phyloP scores from a whole-genome alignment of 2,113 vertebrate species.

The Zapus hudsonius region DNA sequence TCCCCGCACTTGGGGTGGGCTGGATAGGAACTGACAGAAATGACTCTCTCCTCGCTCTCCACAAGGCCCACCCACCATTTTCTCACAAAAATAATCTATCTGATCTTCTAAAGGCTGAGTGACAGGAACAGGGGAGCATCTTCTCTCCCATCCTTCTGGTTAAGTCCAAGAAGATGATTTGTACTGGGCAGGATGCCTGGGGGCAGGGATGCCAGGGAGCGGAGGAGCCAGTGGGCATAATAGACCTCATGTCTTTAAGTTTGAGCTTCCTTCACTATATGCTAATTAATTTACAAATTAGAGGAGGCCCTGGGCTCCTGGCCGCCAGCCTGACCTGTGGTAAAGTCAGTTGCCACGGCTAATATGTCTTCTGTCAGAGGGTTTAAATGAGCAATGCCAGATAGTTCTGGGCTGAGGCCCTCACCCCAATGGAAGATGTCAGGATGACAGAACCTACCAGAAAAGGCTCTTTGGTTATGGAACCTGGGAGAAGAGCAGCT shows the following conservation, averaged over 20 bases:
- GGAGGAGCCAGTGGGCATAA: background rate
- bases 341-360: background rate
- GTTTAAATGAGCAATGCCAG: background rate
- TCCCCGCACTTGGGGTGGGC: too few species aligned
- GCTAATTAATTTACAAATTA: conserved; percentile 20
- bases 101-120: background rate
- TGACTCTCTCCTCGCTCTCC: background rate
- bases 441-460: background rate
- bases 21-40: background rate
- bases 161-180: background rate
- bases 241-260: conserved; percentile 46
- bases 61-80: background rate
- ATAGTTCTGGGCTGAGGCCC: background rate
- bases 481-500: background rate
- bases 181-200: background rate
- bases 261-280: background rate
- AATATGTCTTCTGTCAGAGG: background rate
- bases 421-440: background rate
- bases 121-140: background rate
- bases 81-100: background rate
- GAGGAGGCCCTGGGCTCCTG: background rate
- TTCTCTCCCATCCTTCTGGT: background rate
- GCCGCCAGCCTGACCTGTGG: background rate
- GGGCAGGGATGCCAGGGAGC: too few species aligned
- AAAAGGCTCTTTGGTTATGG: background rate